A percentile compares a stretch with the other conserved stretches of the same genome.
Conservation (phyloP, 2,888 invertebrate species). For the Subacronicta megacephala region DNA sequence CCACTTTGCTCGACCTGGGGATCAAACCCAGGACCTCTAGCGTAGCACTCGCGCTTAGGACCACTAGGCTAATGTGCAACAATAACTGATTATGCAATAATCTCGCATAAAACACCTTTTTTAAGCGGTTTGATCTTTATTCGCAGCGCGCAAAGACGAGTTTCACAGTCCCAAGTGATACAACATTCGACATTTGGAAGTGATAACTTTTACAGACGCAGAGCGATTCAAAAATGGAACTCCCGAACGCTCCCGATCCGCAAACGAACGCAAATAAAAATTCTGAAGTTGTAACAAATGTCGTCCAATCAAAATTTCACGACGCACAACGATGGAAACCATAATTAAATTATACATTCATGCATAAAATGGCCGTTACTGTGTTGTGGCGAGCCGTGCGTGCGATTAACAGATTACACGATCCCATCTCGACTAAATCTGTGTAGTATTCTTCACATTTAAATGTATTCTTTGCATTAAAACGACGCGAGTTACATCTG, state of each 20-base stretch:
- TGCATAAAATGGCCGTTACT: conserved; percentile 74
- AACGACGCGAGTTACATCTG: conserved; percentile 45
- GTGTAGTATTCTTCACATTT: conserved; percentile 49
- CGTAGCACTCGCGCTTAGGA: too few relatives aligned
- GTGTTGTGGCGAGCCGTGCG: conserved; percentile 52
- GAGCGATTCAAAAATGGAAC: conserved; percentile 27
- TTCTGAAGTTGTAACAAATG: conserved; percentile 58
- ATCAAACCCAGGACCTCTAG: too few relatives aligned
- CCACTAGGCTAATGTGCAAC: too few relatives aligned
- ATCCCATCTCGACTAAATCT: conserved; percentile 43
- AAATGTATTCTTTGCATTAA: conserved; percentile 48
- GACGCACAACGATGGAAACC: conserved; percentile 58
- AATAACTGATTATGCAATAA: too few relatives aligned
- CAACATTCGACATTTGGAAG: conserved; percentile 19
- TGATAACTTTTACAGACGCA: conserved; percentile 2
- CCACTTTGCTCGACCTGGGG: too few relatives aligned
- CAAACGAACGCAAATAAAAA: conserved; percentile 48
- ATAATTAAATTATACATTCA: conserved; percentile 79
- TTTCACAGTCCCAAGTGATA: background rate
- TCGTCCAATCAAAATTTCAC: conserved; percentile 63
- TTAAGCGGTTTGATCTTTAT: too few relatives aligned
- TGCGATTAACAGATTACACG: conserved; percentile 58
- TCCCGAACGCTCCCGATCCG: conserved; percentile 18
- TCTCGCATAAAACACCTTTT: too few relatives aligned
- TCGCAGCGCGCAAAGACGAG: too few relatives aligned